phyloP scores from a whole-genome alignment of 1,140 invertebrate genomes.

The Drosophila burlai region DNA sequence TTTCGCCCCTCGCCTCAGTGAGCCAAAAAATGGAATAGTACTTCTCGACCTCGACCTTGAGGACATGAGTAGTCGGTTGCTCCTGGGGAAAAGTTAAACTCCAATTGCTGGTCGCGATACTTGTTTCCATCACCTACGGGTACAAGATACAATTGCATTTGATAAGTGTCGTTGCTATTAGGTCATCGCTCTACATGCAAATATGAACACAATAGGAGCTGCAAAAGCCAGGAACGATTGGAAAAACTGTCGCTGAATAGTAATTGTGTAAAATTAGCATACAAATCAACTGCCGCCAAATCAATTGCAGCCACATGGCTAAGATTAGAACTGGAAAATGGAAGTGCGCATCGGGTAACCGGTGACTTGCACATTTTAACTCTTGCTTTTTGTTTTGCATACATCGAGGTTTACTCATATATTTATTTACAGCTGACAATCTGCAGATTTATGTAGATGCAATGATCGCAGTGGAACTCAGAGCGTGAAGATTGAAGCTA shows the following conservation, averaged over 20 bases:
- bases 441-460: too few relatives aligned
- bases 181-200: slow-evolving; percentile 26
- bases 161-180: slow-evolving; percentile 1
- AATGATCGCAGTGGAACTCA: neutral
- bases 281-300: slow-evolving; percentile 48
- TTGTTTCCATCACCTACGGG: slow-evolving; percentile 55
- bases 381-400: neutral
- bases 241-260: slow-evolving; percentile 29
- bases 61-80: slow-evolving; percentile 87
- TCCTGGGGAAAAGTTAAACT: slow-evolving; percentile 87
- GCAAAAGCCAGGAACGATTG: slow-evolving; percentile 47
- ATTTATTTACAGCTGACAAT: neutral
- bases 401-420: neutral
- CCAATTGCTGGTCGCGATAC: slow-evolving; percentile 85
- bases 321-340: slow-evolving; percentile 25
- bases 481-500: too few relatives aligned
- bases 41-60: slow-evolving; percentile 87
- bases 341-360: slow-evolving; percentile 15
- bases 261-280: slow-evolving; percentile 55
- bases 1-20: slow-evolving; percentile 67
- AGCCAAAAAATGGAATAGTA: slow-evolving; percentile 66
- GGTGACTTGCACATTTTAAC: slow-evolving; percentile 11
- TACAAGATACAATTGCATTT: slow-evolving; percentile 10
- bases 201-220: slow-evolving; percentile 33
- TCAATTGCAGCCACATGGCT: slow-evolving; percentile 39